Evolutionary conservation across 2,797 vertebrate species (phyloP).

Genomic region (Propithecus perrieri): DNA sequence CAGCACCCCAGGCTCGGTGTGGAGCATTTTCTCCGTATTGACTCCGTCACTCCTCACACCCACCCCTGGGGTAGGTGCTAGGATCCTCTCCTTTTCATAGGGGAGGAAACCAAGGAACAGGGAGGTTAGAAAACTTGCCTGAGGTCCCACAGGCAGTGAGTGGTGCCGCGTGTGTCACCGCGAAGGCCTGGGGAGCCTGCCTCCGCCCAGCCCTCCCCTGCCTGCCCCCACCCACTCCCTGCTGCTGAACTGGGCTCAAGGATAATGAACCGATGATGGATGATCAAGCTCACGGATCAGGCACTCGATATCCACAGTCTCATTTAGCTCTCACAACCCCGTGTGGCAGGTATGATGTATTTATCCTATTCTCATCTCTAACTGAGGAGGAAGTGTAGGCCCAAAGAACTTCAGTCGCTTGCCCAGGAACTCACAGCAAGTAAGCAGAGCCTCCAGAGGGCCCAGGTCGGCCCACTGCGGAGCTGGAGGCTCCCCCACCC

Average conservation of each 20-base stretch:
- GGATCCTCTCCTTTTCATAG: not conserved
- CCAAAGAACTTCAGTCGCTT: not conserved
- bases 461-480: rapidly evolving
- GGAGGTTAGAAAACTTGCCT: not conserved
- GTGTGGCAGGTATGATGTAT: rapidly evolving
- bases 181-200: too few species aligned
- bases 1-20: rapidly evolving
- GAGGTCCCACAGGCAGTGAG: not conserved
- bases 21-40: not conserved
- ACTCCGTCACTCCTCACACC: not conserved
- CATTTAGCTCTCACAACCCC: too few species aligned
- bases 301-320: too few species aligned
- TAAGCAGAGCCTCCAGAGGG: not conserved
- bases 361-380: not conserved
- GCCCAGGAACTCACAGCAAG: not conserved
- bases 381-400: not conserved
- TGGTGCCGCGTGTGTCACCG: not conserved
- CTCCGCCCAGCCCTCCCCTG: not conserved
- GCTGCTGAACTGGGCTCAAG: not conserved
- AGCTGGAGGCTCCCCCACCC: not conserved
- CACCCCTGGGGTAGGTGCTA: not conserved
- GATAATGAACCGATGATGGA: not conserved
- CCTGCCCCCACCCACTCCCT: not conserved
- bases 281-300: rapidly evolving
- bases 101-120: not conserved